These are phyloP conservation scores for Sebastiscus tertius DNA, from an alignment of 2,797 vertebrate genomes.

Conservation along the genomic window DNA sequence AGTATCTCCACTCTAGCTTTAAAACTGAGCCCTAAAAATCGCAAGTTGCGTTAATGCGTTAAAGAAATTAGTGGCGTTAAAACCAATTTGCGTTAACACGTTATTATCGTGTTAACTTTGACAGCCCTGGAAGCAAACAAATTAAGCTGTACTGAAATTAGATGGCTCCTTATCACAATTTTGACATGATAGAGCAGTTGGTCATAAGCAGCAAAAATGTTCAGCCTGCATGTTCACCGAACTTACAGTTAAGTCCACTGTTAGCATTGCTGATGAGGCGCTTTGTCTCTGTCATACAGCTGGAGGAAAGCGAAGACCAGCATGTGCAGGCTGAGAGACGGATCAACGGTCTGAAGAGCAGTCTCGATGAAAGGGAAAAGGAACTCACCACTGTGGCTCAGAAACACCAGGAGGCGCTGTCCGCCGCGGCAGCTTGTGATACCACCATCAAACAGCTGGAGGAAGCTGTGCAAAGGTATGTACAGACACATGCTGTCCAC, in stretches of 20 bases:
- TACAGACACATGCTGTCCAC: background rate
- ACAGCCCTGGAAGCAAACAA: background rate
- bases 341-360: constrained; percentile 78
- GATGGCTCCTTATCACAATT: background rate
- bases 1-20: no score
- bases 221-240: background rate
- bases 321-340: constrained; percentile 81
- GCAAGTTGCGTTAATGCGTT: no score
- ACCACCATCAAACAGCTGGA: constrained; percentile 85
- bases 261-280: constrained; percentile 1
- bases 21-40: no score
- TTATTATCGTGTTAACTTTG: no score
- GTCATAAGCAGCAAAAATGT: background rate
- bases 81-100: no score
- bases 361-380: constrained; percentile 83
- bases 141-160: background rate
- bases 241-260: background rate
- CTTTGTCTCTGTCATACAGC: constrained; percentile 71
- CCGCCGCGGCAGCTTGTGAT: constrained; percentile 69
- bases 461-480: constrained; percentile 88
- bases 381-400: constrained; percentile 76
- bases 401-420: constrained; percentile 85
- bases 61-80: no score
- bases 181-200: background rate
- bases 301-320: constrained; percentile 84